Evolutionary conservation across 2,888 invertebrate species (phyloP), one percentile per base, ranked within the genome.

Genomic region (Spisula subtruncata): DNA sequence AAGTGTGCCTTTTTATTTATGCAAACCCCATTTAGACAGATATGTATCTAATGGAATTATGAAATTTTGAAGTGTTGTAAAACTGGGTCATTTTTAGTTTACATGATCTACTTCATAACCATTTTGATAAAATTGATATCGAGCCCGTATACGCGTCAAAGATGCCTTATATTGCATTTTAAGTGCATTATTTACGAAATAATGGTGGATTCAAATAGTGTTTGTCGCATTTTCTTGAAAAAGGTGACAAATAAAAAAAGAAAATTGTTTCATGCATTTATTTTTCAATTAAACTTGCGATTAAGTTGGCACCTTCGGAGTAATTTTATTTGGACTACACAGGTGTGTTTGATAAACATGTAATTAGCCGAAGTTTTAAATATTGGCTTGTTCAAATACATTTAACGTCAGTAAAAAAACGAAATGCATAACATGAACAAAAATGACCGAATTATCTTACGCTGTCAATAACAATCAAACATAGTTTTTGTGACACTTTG

Each of bases 21-120:
- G 51, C 51, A 51, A 51, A 25, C 60, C 25, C 60, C 4, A 5
- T 25, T 25, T 25, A 66, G 25, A 66, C 20, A 20, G 25, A 18
- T 1, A n/a, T 66, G 12, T 2, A 66, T 66, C 25, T 66, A 1
- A 25, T 4, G 25, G n/a, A 25, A n/a, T n/a, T n/a, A 5, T 56
- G n/a, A 18, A 20, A 6, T 6, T 14, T 25, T n/a, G n/a, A 60
- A n/a, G 25, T 25, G 25, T n/a, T 66, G 12, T 25, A 66, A 66
- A 66, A 66, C 60, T 66, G 25, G 60, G 60, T 66, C 60, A 66
- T 66, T 25, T 66, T 66, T 66, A 25, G n/a, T n/a, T 25, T 25
- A 66, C n/a, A n/a, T 66, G 25, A 10, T 66, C 60, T 12, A n/a
- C 60, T 66, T 66, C 10, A 66, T n/a, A 66, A 66, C 25, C 60